phyloP scores from a whole-genome alignment of 1,140 invertebrate genomes.

The Zaprionus capensis region DNA sequence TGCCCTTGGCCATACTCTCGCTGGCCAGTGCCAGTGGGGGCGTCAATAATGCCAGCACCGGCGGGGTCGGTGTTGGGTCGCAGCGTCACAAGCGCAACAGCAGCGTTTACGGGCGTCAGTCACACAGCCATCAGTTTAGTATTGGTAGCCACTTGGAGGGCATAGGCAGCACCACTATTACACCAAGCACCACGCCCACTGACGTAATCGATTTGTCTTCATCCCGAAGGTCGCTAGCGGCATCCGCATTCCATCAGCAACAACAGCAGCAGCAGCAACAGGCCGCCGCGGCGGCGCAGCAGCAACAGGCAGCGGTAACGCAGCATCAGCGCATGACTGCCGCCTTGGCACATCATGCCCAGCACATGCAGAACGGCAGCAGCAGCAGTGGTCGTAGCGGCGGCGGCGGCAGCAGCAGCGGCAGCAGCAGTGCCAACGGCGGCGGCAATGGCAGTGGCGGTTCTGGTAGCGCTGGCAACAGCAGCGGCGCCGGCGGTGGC shows the following conservation, averaged over 20 bases:
- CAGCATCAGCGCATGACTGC: constrained; percentile 68
- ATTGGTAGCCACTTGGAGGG: constrained; percentile 48
- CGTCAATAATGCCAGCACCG: neutral
- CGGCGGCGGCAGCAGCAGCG: constrained; percentile 36
- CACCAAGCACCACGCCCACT: constrained; percentile 69
- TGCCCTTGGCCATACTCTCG: constrained; percentile 65
- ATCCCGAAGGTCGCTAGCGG: constrained; percentile 83
- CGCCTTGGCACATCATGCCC: constrained; percentile 59
- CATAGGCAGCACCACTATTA: constrained; percentile 53
- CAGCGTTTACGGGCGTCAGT: constrained; percentile 56
- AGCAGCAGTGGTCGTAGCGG: constrained; percentile 50
- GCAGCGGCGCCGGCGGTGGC: constrained; percentile 20
- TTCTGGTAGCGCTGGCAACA: constrained; percentile 57
- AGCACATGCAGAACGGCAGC: constrained; percentile 61
- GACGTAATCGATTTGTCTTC: constrained; percentile 84
- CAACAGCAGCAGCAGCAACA: constrained; percentile 61
- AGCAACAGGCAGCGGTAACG: constrained; percentile 51
- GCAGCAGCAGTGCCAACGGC: constrained; percentile 14
- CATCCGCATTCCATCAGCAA: constrained; percentile 72
- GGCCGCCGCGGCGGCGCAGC: constrained; percentile 38
- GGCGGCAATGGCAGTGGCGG: constrained; percentile 7
- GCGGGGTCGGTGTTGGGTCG: constrained; percentile 7
- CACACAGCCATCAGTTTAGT: constrained; percentile 62
- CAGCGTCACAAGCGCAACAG: constrained; percentile 32
- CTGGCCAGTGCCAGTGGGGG: constrained; percentile 40